phyloP scores from a whole-genome alignment of 2,797 vertebrate genomes.

The Vipera ursinii region DNA sequence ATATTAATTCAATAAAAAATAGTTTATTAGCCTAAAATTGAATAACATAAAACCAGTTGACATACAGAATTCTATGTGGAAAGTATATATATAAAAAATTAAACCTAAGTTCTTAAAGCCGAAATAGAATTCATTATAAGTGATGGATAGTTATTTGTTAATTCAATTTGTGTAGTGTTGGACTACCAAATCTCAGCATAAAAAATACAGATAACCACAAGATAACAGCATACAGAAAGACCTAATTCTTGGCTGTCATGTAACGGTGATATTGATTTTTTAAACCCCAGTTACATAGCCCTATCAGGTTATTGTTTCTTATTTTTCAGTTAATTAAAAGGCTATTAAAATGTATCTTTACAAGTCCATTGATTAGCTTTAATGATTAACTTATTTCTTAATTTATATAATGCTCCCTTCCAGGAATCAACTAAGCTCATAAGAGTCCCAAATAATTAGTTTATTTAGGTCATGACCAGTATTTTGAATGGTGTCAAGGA shows the following conservation, averaged over 20 bases:
- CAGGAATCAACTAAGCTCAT: not conserved
- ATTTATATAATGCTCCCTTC: not conserved
- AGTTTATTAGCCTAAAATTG: not conserved
- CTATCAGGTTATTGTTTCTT: not conserved
- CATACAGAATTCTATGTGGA: not conserved
- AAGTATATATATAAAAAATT: not conserved
- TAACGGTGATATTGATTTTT: not conserved
- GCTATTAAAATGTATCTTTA: constrained; percentile 35
- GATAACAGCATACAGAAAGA: not conserved
- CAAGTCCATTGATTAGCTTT: constrained; percentile 25
- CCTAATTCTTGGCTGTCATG: not conserved
- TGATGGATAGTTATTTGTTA: not conserved
- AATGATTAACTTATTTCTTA: not conserved
- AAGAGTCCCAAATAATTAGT: not conserved
- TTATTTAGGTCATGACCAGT: not conserved
- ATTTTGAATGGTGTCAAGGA: not conserved
- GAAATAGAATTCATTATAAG: not conserved
- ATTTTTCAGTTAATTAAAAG: constrained; percentile 31
- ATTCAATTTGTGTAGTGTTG: not conserved
- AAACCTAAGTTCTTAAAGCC: not conserved
- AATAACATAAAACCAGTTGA: not conserved
- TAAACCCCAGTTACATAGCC: not conserved
- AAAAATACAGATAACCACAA: not conserved
- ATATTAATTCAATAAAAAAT: not conserved
- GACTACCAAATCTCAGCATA: not conserved